Base-by-base conservation (phyloP, 2,888 invertebrate genomes). In the Opisthograptis luteolata region DNA sequence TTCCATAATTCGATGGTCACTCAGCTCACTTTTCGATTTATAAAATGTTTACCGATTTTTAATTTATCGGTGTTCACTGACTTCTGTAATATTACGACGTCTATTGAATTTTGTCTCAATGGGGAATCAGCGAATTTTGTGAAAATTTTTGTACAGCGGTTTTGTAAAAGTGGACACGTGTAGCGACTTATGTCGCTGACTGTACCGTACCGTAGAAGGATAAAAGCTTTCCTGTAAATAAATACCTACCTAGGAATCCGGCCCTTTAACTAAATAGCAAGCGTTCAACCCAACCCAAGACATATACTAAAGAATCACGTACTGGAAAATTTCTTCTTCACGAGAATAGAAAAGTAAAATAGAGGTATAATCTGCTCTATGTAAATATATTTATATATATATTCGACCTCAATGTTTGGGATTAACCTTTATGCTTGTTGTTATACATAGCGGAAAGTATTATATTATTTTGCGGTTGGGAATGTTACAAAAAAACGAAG, bases 301-400 rank as follows among this genome's bases (percentile, higher is more conserved):
- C 45, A 13, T 43, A 49, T 25, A 47, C 46, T 39, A 42, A 52
- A 46, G 43, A 52, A 35, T 58, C 48, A 36, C 45, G 48, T 39
- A 30, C 36, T 46, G 50, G 58, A 55, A 55, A 60, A 55, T 47
- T 48, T 32, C 41, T 47, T 54, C 55, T 51, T 14, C 48, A 37
- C 49, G 27, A 41, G 55, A 60, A 51, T 58, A 55, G 58, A 58
- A 48, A 61, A 45, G 54, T 50, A 46, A 56, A 56, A 42, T 32
- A 8, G n/a, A 46, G 48, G 52, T 55, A 61, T 56, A 52, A 54
- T 56, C 50, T 30, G 35, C 40, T 54, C 59, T 53, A 51, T 59
- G 57, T 54, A 60, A 60, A 60, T 54, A 60, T 51, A n/a, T n/a
- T n/a, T n/a, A n/a, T n/a, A n/a, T 57, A 30, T 50, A 22, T 41